Base-by-base conservation (phyloP, 2,888 invertebrate species). In the Strigamia crassipes region DNA sequence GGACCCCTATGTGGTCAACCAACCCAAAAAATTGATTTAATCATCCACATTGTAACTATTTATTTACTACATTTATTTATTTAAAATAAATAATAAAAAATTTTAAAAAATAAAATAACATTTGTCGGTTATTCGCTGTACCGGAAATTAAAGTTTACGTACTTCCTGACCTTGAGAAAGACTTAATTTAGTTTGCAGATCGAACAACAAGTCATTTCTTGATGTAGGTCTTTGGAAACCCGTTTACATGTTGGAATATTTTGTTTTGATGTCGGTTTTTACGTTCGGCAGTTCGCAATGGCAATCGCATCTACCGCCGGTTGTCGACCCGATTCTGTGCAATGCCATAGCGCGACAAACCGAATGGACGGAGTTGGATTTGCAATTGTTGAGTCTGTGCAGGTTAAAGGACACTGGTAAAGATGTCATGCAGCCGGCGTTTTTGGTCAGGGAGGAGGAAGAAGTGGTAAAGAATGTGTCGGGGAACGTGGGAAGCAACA, bases 1-100 rank as follows among this genome's bases (percentile, higher is more conserved):
- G 78, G 78, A 78, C 78, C 78, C 9, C 8, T 13, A 4, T 78
- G 78, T n/a, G n/a, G n/a, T n/a, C n/a, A n/a, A n/a, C n/a, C n/a
- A n/a, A 51, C 13, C 10, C 3, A 6, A 13, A 51, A 51, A 3
- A 51, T 51, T 51, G 5, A 51, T n/a, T 51, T 51, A 4, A 6
- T 51, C 4, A n/a, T 51, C 10, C 51, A 51, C 10, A 6, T 51
- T n/a, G 4, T 9, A n/a, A n/a, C 51, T 6, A 3, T 51, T n/a
- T n/a, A 2, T 13, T 9, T 51, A n/a, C 6, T 34, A 34, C 6
- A 34, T 34, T 34, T 34, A 34, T 34, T 34, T 34, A 6, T 34
- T 34, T 34, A 6, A 34, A 34, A 34, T 34, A 34, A 5, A 34
- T 5, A 34, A 51, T n/a, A n/a, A 51, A 51, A 51, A n/a, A n/a